Conservation (phyloP, 2,113 vertebrate genomes). For the Balaeniceps rex region DNA sequence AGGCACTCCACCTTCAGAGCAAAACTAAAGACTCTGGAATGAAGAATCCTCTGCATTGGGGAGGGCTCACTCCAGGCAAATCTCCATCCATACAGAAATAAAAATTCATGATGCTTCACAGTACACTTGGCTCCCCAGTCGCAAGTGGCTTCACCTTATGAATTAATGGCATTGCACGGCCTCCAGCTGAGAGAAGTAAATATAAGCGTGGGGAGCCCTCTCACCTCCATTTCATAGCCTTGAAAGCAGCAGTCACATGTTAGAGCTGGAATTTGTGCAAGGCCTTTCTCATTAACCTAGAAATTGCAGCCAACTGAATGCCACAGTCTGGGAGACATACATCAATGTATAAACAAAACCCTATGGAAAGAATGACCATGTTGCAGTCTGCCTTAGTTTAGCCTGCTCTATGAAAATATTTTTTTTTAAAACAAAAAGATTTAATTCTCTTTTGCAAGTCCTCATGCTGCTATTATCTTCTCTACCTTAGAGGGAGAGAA, state of each 20-base stretch:
- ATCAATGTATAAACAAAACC: conserved; percentile 16
- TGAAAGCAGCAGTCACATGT: background rate
- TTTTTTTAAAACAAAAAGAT: background rate
- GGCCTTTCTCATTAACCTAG: background rate
- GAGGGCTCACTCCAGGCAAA: background rate
- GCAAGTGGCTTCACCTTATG: background rate
- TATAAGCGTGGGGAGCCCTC: background rate
- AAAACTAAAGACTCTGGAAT: background rate
- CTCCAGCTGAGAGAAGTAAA: background rate
- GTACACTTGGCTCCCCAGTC: background rate
- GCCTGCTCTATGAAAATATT: background rate
- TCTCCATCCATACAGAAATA: background rate
- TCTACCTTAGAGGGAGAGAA: background rate
- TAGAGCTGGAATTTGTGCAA: background rate
- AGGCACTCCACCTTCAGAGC: background rate
- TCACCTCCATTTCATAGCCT: background rate
- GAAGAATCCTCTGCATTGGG: background rate
- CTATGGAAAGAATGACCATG: background rate
- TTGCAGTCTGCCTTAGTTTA: background rate
- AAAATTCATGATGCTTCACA: background rate
- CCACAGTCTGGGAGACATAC: background rate
- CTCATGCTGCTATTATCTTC: background rate
- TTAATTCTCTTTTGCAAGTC: background rate
- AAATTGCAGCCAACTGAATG: background rate
- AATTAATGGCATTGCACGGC: background rate